These are phyloP conservation scores for Ellobius talpinus DNA, from an alignment of 2,113 vertebrate species.

Conservation along the genomic window DNA sequence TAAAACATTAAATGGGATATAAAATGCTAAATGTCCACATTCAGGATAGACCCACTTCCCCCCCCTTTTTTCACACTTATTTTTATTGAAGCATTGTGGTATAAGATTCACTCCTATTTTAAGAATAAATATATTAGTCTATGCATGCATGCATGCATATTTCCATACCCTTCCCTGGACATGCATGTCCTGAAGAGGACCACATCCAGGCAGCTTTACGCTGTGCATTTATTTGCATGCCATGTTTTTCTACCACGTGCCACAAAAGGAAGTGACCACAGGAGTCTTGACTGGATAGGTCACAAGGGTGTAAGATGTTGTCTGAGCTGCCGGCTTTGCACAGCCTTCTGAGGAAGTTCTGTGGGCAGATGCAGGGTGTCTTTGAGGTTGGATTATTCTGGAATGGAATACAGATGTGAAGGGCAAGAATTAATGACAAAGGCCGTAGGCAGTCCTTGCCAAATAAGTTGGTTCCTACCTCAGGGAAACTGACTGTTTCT, in stretches of 20 bases:
- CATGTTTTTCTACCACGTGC: not conserved
- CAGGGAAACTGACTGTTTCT: not conserved
- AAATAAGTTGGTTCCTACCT: not conserved
- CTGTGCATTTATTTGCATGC: not conserved
- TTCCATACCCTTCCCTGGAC: not conserved
- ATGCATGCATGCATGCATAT: not conserved
- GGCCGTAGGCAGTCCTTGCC: not conserved
- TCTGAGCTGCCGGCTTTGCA: not conserved
- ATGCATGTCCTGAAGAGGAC: not conserved
- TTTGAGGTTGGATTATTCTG: not conserved
- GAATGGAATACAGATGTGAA: not conserved
- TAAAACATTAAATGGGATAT: not conserved
- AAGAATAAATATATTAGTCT: not conserved
- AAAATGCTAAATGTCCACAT: not conserved
- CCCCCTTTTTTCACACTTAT: not conserved
- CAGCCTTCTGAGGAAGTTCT: not conserved
- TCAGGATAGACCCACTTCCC: not conserved
- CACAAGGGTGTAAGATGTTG: not conserved
- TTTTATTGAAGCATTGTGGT: not conserved
- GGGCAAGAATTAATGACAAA: not conserved
- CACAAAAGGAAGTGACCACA: not conserved
- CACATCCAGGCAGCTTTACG: not conserved
- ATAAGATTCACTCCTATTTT: not conserved
- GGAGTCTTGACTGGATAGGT: no score
- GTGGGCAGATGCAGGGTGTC: not conserved